Base-by-base conservation (phyloP, 1,140 invertebrate species). In the Pectinophora gossypiella region DNA sequence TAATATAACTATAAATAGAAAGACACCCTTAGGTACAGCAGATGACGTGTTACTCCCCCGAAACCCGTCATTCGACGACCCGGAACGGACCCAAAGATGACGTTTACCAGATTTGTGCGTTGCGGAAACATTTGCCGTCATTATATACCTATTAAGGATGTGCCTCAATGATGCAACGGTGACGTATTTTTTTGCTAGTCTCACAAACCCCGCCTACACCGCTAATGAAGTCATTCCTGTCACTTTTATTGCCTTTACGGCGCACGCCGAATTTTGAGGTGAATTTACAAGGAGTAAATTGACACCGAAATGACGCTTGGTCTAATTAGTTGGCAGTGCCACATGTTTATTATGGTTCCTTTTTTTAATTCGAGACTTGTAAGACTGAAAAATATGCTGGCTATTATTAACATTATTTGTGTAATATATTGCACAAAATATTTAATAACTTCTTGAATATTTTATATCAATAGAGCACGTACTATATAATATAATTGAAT, bases 211-310 rank as follows among this genome's bases (percentile, higher is more conserved):
- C 77, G 70, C 76, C 79, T 62, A 58, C 51, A 50, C 56, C 62
- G 65, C 75, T 87, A 87, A 87, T 87, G 80, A 87, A 87, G 81
- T 73, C 72, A 76, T 87, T 87, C 81, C 60, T 71, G 81, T 84
- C 84, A 87, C 73, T 64, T 85, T 87, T 87, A 87, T 84, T 77
- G 69, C 81, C 77, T 81, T 87, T 81, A 81, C 72, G 72, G 68
- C 75, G 69, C 69, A 77, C 75, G 66, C 63, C 40, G 72, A 77
- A 78, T 80, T 84, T 83, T 74, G 73, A 76, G 61, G 72, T 70
- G 62, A 84, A 85, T 84, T 87, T 85, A 84, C 70, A 76, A 70
- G 64, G 67, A 68, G 72, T 64, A 82, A 87, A 87, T 85, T 83
- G 79, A 76, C 76, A 72, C 68, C 64, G 64, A 64, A 71, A 70